Percentiles rank a stretch among this genome's conserved stretches.
Evolutionary conservation across 2,888 invertebrate species (phyloP).

Genomic region (Ditylenchus weischeri): DNA sequence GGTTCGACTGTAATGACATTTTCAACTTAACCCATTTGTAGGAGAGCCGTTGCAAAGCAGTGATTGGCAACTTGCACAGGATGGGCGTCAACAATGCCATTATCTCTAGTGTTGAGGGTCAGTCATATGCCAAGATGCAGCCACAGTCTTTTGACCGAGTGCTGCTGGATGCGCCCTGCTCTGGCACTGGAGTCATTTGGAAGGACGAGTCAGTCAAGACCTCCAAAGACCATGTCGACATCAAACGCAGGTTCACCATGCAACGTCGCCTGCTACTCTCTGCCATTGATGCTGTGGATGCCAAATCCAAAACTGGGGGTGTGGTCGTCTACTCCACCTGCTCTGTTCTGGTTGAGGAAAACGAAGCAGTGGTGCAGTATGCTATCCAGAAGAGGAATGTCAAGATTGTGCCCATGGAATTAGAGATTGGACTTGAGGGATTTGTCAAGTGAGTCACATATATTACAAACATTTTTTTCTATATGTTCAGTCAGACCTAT

Average conservation of each 20-base stretch:
- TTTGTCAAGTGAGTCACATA: conserved; percentile 72
- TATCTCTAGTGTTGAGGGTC: conserved; percentile 82
- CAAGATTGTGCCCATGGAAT: conserved; percentile 83
- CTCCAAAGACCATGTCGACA: conserved; percentile 80
- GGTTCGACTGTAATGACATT: too few species aligned
- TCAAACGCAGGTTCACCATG: conserved; percentile 79
- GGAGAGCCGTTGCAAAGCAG: conserved; percentile 50
- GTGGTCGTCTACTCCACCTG: conserved; percentile 90
- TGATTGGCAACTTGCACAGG: conserved; percentile 92
- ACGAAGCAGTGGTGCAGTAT: conserved; percentile 94
- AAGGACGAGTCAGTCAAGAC: conserved; percentile 96
- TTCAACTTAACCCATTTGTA: conserved; percentile 30
- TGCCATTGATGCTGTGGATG: conserved; percentile 93
- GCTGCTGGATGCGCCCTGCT: conserved; percentile 93
- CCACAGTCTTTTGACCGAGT: conserved; percentile 80
- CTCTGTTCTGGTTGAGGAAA: conserved; percentile 91
- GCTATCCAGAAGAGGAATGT: conserved; percentile 84
- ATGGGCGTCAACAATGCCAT: conserved; percentile 90
- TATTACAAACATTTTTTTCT: neutral
- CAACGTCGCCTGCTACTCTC: conserved; percentile 86
- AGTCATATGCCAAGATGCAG: conserved; percentile 36
- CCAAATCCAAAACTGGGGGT: conserved; percentile 85
- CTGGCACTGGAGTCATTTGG: conserved; percentile 93
- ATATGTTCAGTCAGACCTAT: too few species aligned
- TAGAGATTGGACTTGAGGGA: conserved; percentile 92